A percentile compares a stretch with the other conserved stretches of the same genome.
phyloP scores from a whole-genome alignment of 2,888 invertebrate species.

The Polietes domitor region DNA sequence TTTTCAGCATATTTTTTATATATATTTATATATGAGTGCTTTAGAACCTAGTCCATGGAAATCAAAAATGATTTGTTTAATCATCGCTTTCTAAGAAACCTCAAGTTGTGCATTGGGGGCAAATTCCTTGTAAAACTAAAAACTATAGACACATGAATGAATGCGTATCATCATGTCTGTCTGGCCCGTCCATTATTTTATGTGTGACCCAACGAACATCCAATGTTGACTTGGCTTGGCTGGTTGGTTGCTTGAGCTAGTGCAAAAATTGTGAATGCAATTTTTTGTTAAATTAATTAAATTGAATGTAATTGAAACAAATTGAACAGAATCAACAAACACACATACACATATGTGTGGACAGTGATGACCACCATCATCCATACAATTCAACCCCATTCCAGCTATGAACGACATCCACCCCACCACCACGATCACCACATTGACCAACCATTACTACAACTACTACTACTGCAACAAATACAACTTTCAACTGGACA shows the following conservation, averaged over 20 bases:
- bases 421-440: background rate
- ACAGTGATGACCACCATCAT: too few species aligned
- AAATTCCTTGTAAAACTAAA: background rate
- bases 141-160: background rate
- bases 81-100: background rate
- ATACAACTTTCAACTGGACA: constrained; percentile 30
- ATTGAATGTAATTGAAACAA: constrained; percentile 76
- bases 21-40: too few species aligned
- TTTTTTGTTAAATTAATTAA: constrained; percentile 75
- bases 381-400: constrained; percentile 29
- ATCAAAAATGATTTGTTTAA: too few species aligned
- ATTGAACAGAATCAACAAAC: constrained; percentile 67
- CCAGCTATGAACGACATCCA: background rate
- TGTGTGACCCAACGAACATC: background rate
- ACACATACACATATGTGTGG: too few species aligned
- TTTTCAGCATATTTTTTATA: too few species aligned
- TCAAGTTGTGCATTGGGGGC: background rate
- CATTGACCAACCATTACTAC: background rate
- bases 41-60: too few species aligned
- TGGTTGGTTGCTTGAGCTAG: constrained; percentile 8
- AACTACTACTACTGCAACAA: constrained; percentile 9
- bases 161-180: background rate
- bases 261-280: constrained; percentile 71
- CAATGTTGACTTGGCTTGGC: background rate
- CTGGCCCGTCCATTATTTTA: constrained; percentile 21